A percentile compares a stretch with the other conserved stretches of the same genome.
Conservation (phyloP, 2,888 invertebrate species). For the Himalopsyche kuldschensis region DNA sequence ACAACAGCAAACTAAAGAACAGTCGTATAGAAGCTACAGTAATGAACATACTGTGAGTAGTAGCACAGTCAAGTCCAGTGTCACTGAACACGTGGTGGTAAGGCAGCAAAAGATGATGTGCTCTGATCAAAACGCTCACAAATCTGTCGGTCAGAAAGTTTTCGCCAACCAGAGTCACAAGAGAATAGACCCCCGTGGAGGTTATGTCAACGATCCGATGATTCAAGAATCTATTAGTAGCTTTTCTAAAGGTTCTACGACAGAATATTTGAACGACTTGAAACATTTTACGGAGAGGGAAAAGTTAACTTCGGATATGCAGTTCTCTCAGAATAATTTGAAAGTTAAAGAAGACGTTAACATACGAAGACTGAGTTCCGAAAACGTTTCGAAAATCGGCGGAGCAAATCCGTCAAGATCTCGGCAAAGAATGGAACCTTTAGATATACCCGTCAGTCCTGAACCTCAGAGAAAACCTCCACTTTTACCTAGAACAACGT, state of each 20-base stretch:
- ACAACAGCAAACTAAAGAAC: constrained; percentile 15
- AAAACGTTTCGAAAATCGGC: constrained; percentile 48
- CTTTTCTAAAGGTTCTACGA: constrained; percentile 53
- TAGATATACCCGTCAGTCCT: constrained; percentile 54
- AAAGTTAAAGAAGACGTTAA: constrained; percentile 30
- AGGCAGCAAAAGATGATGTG: constrained; percentile 49
- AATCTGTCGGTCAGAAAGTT: constrained; percentile 55
- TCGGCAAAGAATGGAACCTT: constrained; percentile 60
- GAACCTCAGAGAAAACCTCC: constrained; percentile 42
- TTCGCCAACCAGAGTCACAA: constrained; percentile 59
- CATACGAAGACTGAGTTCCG: constrained; percentile 25
- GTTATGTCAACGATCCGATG: constrained; percentile 56
- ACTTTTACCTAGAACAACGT: constrained; percentile 42
- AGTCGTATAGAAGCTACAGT: constrained; percentile 15
- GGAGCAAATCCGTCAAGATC: constrained; percentile 48
- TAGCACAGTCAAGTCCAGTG: constrained; percentile 23
- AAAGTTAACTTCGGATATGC: constrained; percentile 42
- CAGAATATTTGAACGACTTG: constrained; percentile 58
- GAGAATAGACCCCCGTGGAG: constrained; percentile 57
- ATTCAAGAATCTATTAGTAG: constrained; percentile 55
- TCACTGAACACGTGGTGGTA: constrained; percentile 43
- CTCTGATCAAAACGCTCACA: constrained; percentile 51
- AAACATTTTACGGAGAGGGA: constrained; percentile 45
- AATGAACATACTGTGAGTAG: constrained; percentile 38
- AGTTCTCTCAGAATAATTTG: constrained; percentile 19